Percentiles rank a stretch among this genome's conserved stretches.
phyloP scores from a whole-genome alignment of 37 sponge, comb jelly and placozoan genomes.

The Halisarca cf. caerulea region DNA sequence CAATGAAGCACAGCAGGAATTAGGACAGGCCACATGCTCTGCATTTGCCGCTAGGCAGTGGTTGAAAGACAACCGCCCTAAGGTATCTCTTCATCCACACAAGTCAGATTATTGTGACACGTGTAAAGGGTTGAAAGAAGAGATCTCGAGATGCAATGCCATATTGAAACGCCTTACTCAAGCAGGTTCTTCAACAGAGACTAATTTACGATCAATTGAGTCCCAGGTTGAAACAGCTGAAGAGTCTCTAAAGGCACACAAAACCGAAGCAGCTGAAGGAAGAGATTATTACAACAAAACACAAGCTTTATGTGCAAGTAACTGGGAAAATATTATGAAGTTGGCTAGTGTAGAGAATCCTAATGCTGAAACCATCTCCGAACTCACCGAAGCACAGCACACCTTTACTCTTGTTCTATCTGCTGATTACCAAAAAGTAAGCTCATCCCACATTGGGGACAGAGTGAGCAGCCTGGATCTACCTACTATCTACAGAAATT shows the following conservation, averaged over 20 bases:
- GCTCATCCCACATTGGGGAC: conserved; percentile 50
- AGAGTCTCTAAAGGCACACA: conserved; percentile 13
- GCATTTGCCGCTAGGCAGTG: too few relatives aligned
- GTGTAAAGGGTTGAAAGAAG: too few relatives aligned
- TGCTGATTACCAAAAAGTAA: conserved; percentile 41
- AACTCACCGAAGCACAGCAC: conserved; percentile 10
- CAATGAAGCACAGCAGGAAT: too few relatives aligned
- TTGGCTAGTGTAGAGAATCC: background rate
- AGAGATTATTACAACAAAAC: conserved; percentile 37
- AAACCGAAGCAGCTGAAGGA: background rate
- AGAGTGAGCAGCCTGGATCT: conserved; percentile 32
- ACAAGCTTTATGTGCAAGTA: too few relatives aligned
- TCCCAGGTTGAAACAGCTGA: background rate
- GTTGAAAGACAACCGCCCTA: too few relatives aligned
- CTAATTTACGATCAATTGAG: background rate
- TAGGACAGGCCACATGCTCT: too few relatives aligned
- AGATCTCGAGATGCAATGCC: too few relatives aligned
- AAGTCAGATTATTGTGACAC: too few relatives aligned
- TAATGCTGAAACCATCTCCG: background rate
- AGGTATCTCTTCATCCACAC: too few relatives aligned
- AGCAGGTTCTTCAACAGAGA: too few relatives aligned
- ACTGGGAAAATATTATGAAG: conserved; percentile 37
- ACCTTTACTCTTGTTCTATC: conserved; percentile 13
- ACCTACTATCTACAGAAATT: conserved; percentile 54
- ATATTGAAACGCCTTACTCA: too few relatives aligned